These are phyloP conservation scores for Micromesistius poutassou DNA, from an alignment of 2,797 vertebrate genomes.

Conservation along the genomic window DNA sequence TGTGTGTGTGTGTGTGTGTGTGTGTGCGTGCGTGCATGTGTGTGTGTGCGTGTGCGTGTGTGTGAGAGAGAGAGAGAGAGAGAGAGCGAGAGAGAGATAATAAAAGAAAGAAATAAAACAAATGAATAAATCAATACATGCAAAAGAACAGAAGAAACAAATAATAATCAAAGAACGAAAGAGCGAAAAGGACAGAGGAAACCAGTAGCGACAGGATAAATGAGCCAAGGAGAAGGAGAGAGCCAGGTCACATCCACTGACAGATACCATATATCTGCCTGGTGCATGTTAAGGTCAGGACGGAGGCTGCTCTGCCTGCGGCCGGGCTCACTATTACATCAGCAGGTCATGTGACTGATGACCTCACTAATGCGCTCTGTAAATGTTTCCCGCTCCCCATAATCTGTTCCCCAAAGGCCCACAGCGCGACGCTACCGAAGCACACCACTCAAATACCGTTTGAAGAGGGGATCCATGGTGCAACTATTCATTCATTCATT, in stretches of 20 bases:
- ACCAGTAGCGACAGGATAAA: neutral
- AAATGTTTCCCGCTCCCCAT: constrained; percentile 10
- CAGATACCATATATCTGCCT: constrained; percentile 33
- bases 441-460: neutral
- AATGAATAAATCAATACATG: neutral
- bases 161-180: neutral
- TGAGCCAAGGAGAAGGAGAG: neutral
- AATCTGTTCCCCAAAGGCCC: constrained; percentile 1
- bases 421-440: neutral
- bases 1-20: neutral
- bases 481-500: neutral
- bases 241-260: neutral
- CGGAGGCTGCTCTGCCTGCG: constrained; percentile 23
- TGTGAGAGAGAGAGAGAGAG: neutral
- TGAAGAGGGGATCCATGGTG: neutral
- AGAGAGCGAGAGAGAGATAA: neutral
- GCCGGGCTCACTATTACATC: constrained; percentile 37
- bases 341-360: constrained; percentile 37
- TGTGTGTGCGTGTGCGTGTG: neutral
- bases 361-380: constrained; percentile 20
- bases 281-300: constrained; percentile 34
- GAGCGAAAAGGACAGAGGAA: neutral
- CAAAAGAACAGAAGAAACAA: neutral
- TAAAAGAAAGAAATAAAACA: neutral
- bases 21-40: neutral